phyloP scores from a whole-genome alignment of 2,888 invertebrate species.

The Andrena chrysosceles region DNA sequence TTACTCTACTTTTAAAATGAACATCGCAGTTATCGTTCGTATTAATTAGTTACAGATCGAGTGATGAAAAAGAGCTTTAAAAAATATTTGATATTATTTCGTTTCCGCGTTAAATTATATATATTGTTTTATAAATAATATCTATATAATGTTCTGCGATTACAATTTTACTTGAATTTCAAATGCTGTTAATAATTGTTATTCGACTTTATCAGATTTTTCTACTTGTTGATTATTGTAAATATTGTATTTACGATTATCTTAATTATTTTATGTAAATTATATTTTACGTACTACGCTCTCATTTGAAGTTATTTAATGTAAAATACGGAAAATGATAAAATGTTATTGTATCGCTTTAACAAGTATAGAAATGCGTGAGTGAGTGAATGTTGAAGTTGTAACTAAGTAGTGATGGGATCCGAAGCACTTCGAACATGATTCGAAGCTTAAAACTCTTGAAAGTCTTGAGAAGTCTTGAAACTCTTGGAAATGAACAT shows the following conservation, averaged over 20 bases:
- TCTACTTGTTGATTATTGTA: not conserved
- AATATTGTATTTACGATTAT: not conserved
- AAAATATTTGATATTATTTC: not conserved
- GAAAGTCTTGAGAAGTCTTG: too few species aligned
- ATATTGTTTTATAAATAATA: not conserved
- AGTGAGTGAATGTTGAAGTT: not conserved
- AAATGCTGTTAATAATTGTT: not conserved
- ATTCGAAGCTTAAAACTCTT: too few species aligned
- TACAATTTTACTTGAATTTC: constrained; percentile 4
- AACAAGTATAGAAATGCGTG: not conserved
- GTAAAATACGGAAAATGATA: not conserved
- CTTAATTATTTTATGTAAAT: not conserved
- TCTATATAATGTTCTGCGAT: constrained; percentile 8
- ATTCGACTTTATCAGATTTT: not conserved
- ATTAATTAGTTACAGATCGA: not conserved
- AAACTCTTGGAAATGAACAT: too few species aligned
- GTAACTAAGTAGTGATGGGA: not conserved
- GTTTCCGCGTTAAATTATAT: not conserved
- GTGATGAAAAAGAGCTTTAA: not conserved
- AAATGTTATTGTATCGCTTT: not conserved
- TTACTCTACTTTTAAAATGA: not conserved
- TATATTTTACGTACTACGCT: not conserved
- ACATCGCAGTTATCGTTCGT: not conserved
- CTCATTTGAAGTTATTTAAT: not conserved
- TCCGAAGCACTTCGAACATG: not conserved